Base-by-base conservation (phyloP, 2,113 vertebrate species). In the Helogale parvula region DNA sequence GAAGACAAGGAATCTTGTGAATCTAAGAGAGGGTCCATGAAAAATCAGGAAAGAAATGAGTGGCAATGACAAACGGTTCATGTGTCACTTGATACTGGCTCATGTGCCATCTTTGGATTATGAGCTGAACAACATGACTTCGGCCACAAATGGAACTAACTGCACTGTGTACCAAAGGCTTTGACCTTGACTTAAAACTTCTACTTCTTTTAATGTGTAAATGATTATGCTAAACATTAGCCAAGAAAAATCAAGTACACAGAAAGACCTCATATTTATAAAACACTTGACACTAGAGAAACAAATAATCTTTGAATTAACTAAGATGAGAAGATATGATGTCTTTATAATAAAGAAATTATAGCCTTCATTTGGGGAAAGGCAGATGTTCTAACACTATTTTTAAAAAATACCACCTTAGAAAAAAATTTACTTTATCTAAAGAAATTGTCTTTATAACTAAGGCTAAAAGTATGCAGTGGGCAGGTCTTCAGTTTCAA, bases 191-290 rank as follows among this genome's bases (percentile, higher is more conserved):
- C 80, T 54, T 95, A 63, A 98, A 86, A 96, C 38, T 88, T 5
- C 5, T 81, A 94, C 91, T 45, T 52, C 84, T 92, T 83, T 31
- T 69, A 97, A 93, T 95, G 74, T 95, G 94, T 98, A 97, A 85
- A 71, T 91, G n/a, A 72, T 86, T 65, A 92, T 97, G 15, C 17
- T 98, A 96, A 96, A 38, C 77, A n/a, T 97, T n/a, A 97, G 97
- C 97, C 95, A 97, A 98, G 96, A 97, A 97, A 94, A 94, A 95
- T 96, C 80, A 93, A 97, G 66, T 65, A 77, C 25, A 91, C 35
- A 90, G 88, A 93, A 90, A 89, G 45, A 85, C 8, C 16, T 97
- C 89, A 71, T 90, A 91, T 96, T 93, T 52, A 83, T 94, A 60
- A 97, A 94, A 11, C 38, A 92, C 54, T 96, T 96, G 82, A 96